Percentiles rank a stretch among this genome's conserved stretches.
These are phyloP conservation scores for Strigops habroptila DNA, from an alignment of 2,113 vertebrate species.

Conservation along the genomic window DNA sequence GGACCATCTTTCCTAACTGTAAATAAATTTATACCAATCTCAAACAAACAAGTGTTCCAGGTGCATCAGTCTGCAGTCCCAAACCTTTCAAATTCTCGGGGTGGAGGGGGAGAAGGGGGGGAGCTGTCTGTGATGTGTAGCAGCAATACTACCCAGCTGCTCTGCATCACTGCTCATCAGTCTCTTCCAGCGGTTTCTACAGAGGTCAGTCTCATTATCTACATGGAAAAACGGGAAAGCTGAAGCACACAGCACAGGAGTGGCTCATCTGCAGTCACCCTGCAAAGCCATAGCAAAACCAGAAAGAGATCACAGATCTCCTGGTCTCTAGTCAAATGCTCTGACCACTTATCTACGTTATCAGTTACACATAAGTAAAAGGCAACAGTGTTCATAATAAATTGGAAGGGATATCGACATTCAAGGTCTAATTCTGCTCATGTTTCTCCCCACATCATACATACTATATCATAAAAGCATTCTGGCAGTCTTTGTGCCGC, in stretches of 20 bases:
- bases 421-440: not conserved
- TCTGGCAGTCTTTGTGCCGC: not conserved
- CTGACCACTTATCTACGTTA: fast-evolving
- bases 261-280: not conserved
- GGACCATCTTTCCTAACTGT: not conserved
- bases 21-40: not conserved
- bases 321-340: not conserved
- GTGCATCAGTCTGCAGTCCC: not conserved
- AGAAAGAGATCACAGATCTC: not conserved
- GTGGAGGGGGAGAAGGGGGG: not conserved
- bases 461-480: not conserved
- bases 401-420: not conserved
- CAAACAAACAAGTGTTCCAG: conserved; percentile 3
- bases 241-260: not conserved
- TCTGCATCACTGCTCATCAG: not conserved
- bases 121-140: not conserved
- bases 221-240: not conserved
- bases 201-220: not conserved
- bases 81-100: not conserved
- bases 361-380: not conserved
- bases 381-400: not conserved
- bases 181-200: not conserved
- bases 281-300: not conserved
- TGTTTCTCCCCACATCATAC: not conserved
- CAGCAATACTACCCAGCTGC: not conserved